Percentiles rank a stretch among this genome's conserved stretches.
phyloP scores from a whole-genome alignment of 2,888 invertebrate species.

The Ferdinandea cuprea region DNA sequence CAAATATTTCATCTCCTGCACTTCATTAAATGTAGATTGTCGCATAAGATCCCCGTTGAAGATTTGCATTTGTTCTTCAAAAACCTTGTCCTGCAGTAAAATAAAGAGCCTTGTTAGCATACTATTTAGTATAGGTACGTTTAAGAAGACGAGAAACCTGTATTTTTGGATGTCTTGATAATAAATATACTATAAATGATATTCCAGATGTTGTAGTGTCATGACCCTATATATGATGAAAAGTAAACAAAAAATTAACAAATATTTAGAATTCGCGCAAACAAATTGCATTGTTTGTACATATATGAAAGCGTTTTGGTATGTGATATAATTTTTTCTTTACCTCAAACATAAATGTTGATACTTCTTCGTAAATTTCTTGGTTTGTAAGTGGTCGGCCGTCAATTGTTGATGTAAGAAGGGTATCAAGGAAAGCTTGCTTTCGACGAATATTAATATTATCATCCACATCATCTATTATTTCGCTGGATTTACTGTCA shows the following conservation, averaged over 20 bases:
- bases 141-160: slow-evolving; percentile 81
- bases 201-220: slow-evolving; percentile 86
- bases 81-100: slow-evolving; percentile 82
- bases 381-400: slow-evolving; percentile 77
- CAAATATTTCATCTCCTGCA: slow-evolving; percentile 80
- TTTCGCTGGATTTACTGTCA: slow-evolving; percentile 12
- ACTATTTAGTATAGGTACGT: background rate
- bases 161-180: slow-evolving; percentile 84
- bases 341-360: slow-evolving; percentile 81
- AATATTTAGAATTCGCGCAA: too few species aligned
- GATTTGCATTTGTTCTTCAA: slow-evolving; percentile 83
- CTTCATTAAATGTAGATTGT: slow-evolving; percentile 79
- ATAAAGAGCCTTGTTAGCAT: background rate
- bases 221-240: slow-evolving; percentile 83
- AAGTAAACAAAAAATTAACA: background rate
- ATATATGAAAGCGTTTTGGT: too few species aligned
- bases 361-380: slow-evolving; percentile 81
- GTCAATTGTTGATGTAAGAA: slow-evolving; percentile 79
- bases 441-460: slow-evolving; percentile 77
- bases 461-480: slow-evolving; percentile 26
- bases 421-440: slow-evolving; percentile 80
- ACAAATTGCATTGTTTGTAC: too few species aligned
- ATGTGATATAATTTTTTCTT: too few species aligned
- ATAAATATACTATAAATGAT: slow-evolving; percentile 83
- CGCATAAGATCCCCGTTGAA: slow-evolving; percentile 80